Conservation (phyloP, 2,797 vertebrate genomes). For the Arremon brunneinucha region DNA sequence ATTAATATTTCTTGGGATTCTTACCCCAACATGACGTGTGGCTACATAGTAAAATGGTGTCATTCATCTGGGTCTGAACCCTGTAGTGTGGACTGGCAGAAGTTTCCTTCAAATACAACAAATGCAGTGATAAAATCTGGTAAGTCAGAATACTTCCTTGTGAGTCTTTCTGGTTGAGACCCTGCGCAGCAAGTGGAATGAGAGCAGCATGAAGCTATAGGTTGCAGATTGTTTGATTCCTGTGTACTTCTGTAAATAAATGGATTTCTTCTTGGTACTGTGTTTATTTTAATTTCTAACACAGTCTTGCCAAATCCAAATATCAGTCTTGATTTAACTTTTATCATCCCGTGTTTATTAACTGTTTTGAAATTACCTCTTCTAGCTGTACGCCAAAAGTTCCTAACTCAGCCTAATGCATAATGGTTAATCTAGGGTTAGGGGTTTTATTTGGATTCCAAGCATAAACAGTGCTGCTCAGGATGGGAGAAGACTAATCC, state of each 20-base stretch:
- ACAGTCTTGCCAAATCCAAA: neutral
- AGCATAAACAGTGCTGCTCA: neutral
- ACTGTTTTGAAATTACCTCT: conserved; percentile 17
- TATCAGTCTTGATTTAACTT: neutral
- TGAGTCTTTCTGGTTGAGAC: neutral
- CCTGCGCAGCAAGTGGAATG: neutral
- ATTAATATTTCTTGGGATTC: conserved; percentile 73
- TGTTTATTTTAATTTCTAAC: neutral
- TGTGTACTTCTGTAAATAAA: neutral
- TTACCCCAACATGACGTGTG: conserved; percentile 73
- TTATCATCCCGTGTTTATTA: neutral
- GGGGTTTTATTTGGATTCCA: conserved; percentile 26
- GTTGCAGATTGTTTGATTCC: neutral
- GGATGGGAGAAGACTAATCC: conserved; percentile 25
- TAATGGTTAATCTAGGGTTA: neutral
- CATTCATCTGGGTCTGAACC: conserved; percentile 47
- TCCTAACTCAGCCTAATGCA: neutral
- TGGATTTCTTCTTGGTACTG: neutral
- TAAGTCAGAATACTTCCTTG: conserved; percentile 47
- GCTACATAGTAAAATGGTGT: conserved; percentile 77
- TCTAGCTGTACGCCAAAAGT: neutral
- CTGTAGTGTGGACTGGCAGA: conserved; percentile 74
- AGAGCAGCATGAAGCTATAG: neutral
- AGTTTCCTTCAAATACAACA: conserved; percentile 67
- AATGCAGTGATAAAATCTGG: conserved; percentile 73